Evolutionary conservation across 2,888 invertebrate species (phyloP).

Genomic region (Parnassius orleans): DNA sequence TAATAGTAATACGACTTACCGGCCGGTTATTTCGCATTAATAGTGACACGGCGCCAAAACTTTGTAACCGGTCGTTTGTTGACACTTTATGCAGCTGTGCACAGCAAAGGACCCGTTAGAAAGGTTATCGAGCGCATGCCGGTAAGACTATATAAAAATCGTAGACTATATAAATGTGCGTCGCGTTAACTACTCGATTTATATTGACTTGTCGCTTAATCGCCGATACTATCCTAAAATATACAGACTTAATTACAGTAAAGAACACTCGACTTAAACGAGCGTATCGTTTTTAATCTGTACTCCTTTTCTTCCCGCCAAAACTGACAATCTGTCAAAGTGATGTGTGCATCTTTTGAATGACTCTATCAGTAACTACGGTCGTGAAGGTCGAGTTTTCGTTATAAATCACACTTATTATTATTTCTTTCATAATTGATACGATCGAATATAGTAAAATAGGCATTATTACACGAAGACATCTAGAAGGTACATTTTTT

Average conservation of each 20-base stretch:
- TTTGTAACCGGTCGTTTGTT: background rate
- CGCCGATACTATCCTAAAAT: constrained; percentile 29
- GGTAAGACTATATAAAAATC: background rate
- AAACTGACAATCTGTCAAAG: background rate
- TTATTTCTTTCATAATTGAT: background rate
- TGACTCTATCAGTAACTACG: background rate
- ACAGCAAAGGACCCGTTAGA: background rate
- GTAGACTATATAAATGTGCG: background rate
- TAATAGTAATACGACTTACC: background rate
- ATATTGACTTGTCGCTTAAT: constrained; percentile 44
- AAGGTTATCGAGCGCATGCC: background rate
- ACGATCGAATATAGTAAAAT: background rate
- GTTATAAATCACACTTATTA: background rate
- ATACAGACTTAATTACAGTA: background rate
- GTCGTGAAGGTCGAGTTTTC: background rate
- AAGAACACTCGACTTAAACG: background rate
- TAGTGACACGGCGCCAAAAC: background rate
- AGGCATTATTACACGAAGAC: background rate
- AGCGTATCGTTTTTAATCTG: background rate
- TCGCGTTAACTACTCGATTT: background rate
- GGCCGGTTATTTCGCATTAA: background rate
- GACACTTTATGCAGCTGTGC: background rate
- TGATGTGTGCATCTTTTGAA: background rate
- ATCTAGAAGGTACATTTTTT: background rate
- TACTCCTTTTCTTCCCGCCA: background rate